A percentile compares a stretch with the other conserved stretches of the same genome.
Conservation (phyloP, 2,113 vertebrate genomes). For the Hipposideros armiger region DNA sequence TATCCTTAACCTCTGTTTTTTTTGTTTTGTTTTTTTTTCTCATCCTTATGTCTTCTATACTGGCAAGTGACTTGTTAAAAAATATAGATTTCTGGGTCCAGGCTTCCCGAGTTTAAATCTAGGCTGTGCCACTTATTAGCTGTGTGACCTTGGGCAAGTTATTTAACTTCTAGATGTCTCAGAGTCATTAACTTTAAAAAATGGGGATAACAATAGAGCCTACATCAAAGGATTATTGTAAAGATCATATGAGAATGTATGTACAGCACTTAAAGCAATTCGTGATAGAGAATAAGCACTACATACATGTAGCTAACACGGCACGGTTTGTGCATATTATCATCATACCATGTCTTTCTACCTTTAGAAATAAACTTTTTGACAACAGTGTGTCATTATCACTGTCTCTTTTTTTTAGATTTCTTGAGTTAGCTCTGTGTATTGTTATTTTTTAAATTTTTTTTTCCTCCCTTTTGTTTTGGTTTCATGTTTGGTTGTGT, state of each 20-base stretch:
- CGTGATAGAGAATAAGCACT: not conserved
- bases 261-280: not conserved
- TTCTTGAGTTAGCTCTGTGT: not conserved
- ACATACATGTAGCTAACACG: too few relatives aligned
- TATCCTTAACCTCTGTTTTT: not conserved
- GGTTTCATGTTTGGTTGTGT: not conserved
- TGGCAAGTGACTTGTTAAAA: not conserved
- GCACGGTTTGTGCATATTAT: too few relatives aligned
- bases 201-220: not conserved
- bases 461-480: not conserved
- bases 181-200: slow-evolving; percentile 10
- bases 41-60: not conserved
- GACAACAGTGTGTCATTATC: not conserved
- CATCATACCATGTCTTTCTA: not conserved
- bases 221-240: not conserved
- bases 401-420: too few relatives aligned
- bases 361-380: not conserved
- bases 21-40: not conserved
- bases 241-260: not conserved
- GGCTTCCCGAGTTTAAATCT: slow-evolving; percentile 6
- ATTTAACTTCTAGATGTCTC: not conserved
- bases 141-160: not conserved
- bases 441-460: not conserved
- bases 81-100: not conserved
- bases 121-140: not conserved